phyloP scores from a whole-genome alignment of 2,113 vertebrate genomes.

The Calcarius ornatus region DNA sequence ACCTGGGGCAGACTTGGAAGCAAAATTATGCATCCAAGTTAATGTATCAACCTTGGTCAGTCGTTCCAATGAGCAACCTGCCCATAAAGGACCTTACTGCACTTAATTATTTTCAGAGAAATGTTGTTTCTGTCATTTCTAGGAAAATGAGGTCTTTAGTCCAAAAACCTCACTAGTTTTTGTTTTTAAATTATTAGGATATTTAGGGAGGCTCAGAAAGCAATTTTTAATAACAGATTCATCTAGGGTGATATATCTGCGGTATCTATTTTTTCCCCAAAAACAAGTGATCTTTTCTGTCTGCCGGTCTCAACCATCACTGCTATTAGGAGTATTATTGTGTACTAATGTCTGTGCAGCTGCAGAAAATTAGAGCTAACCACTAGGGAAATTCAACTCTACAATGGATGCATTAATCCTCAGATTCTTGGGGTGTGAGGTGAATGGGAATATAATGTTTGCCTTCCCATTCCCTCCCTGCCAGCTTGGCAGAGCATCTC shows the following conservation, averaged over 20 bases:
- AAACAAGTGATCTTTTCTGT: conserved; percentile 30
- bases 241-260: not conserved
- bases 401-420: conserved; percentile 42
- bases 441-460: not conserved
- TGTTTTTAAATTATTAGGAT: not conserved
- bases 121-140: not conserved
- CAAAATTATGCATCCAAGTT: not conserved
- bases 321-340: conserved; percentile 50
- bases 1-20: not conserved
- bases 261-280: not conserved
- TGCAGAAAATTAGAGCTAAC: conserved; percentile 64
- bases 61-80: not conserved
- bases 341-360: conserved; percentile 51
- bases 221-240: not conserved
- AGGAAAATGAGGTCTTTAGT: not conserved
- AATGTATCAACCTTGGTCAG: not conserved
- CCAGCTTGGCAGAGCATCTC: not conserved
- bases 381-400: conserved; percentile 39
- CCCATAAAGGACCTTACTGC: too few species aligned
- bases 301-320: conserved; percentile 1
- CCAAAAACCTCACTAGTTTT: not conserved
- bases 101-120: conserved; percentile 6
- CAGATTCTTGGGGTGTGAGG: conserved; percentile 1
- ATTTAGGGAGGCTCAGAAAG: not conserved
- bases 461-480: not conserved